A percentile compares a stretch with the other conserved stretches of the same genome.
Evolutionary conservation across 2,797 vertebrate species (phyloP).

Genomic region (Limosa lapponica): DNA sequence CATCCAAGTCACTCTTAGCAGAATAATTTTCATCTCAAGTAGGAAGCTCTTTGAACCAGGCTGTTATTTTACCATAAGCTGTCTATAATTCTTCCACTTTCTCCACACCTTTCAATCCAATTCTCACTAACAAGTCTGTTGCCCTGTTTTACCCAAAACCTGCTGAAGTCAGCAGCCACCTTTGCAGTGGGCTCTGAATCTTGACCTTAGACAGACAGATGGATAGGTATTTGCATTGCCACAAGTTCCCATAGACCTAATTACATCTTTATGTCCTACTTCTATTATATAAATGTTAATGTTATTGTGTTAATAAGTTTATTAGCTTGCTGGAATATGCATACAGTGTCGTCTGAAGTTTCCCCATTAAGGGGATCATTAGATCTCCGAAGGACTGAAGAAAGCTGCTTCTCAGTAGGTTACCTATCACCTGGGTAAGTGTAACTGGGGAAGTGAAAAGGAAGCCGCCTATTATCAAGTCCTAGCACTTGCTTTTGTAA

Average conservation of each 20-base stretch:
- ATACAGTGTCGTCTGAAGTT: neutral
- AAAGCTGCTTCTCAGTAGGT: neutral
- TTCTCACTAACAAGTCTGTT: neutral
- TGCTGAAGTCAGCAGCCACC: neutral
- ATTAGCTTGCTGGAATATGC: neutral
- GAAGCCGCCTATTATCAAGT: neutral
- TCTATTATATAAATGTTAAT: neutral
- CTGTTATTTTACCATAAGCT: neutral
- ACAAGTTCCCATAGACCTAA: neutral
- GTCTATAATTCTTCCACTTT: neutral
- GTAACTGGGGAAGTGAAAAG: neutral
- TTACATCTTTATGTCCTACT: neutral
- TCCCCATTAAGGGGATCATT: neutral
- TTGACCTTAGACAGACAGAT: neutral
- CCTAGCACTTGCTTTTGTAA: neutral
- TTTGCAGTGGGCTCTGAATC: neutral
- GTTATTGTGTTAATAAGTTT: neutral
- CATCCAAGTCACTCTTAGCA: neutral
- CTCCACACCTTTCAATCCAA: neutral
- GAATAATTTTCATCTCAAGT: slow-evolving; percentile 19
- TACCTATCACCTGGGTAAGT: neutral
- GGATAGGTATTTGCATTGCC: neutral
- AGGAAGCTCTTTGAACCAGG: slow-evolving; percentile 11
- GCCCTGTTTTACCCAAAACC: neutral
- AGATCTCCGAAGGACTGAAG: neutral